phyloP scores from a whole-genome alignment of 1,140 invertebrate genomes.

The Caenorhabditis remanei region DNA sequence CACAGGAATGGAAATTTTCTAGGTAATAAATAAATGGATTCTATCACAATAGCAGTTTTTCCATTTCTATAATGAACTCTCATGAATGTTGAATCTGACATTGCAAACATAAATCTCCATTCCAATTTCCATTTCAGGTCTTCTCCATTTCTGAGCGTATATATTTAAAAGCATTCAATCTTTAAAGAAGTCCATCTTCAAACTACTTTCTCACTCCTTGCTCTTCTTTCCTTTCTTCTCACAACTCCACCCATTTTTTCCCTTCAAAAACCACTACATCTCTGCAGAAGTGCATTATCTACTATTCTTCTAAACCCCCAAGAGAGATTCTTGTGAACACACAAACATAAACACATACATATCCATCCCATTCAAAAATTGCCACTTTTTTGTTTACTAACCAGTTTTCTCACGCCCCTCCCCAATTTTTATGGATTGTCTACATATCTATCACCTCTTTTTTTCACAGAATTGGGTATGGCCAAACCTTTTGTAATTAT shows the following conservation, averaged over 20 bases:
- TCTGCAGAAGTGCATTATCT: conserved; percentile 23
- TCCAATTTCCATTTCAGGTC: background rate
- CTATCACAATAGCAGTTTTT: too few species aligned
- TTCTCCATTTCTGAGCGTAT: background rate
- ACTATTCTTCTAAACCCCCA: background rate
- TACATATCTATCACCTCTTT: background rate
- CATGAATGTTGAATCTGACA: background rate
- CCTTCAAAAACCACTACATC: background rate
- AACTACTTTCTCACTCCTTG: background rate
- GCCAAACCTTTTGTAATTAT: conserved; percentile 8
- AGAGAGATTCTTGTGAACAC: background rate
- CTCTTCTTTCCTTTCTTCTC: conserved; percentile 3
- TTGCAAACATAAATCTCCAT: background rate
- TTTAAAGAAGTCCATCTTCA: background rate
- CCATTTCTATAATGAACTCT: background rate
- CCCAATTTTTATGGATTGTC: background rate
- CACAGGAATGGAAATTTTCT: too few species aligned
- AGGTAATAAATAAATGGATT: too few species aligned
- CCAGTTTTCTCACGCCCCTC: conserved; percentile 12
- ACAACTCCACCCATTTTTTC: background rate
- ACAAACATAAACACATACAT: background rate
- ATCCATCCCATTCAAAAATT: background rate
- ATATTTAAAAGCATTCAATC: too few species aligned
- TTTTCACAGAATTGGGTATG: background rate
- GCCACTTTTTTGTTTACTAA: background rate